Conservation (phyloP, 2,888 invertebrate species). For the Agapostemon virescens region DNA sequence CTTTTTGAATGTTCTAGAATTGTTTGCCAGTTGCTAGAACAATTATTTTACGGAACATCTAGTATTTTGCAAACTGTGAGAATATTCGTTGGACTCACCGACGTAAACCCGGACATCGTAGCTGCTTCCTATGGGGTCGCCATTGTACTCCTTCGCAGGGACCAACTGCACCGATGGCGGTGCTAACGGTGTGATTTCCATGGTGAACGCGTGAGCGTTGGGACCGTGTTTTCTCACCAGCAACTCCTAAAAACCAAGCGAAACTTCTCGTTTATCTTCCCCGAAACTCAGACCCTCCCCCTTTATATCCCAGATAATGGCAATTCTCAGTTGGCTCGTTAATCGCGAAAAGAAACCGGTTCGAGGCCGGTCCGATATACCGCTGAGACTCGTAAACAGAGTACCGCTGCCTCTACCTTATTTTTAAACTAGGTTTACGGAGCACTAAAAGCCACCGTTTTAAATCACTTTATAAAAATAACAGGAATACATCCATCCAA, state of each 20-base stretch:
- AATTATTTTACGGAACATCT: too few relatives aligned
- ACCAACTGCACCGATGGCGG: slow-evolving; percentile 95
- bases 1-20: too few relatives aligned
- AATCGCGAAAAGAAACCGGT: background rate
- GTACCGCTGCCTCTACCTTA: too few relatives aligned
- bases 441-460: too few relatives aligned
- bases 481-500: too few relatives aligned
- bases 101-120: slow-evolving; percentile 93
- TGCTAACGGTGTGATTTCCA: slow-evolving; percentile 90
- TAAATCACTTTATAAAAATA: too few relatives aligned
- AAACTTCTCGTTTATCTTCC: background rate
- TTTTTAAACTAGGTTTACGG: too few relatives aligned
- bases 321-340: background rate
- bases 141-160: slow-evolving; percentile 94
- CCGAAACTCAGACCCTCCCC: background rate
- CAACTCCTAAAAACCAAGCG: slow-evolving; percentile 85
- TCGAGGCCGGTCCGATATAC: background rate
- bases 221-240: slow-evolving; percentile 88
- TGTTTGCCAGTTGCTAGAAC: too few relatives aligned
- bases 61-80: background rate
- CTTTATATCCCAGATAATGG: background rate
- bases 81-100: slow-evolving; percentile 81
- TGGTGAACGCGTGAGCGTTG: slow-evolving; percentile 90
- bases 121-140: slow-evolving; percentile 94
- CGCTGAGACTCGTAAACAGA: background rate